Conservation (phyloP, 2,797 vertebrate species). For the Rachycentron canadum region DNA sequence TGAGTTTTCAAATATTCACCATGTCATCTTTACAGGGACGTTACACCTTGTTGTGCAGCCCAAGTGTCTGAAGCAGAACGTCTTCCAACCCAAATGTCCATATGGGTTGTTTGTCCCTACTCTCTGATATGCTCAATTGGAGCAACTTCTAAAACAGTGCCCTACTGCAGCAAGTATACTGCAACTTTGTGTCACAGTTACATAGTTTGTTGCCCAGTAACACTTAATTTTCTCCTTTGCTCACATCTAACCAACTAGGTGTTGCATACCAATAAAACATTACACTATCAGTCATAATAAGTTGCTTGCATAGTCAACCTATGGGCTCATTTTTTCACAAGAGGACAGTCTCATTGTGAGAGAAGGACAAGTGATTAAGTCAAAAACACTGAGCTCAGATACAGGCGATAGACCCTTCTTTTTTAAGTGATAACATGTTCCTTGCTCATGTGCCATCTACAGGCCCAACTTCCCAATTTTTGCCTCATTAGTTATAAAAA, state of each 20-base stretch:
- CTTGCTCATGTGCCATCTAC: neutral
- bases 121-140: too few species aligned
- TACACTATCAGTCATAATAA: neutral
- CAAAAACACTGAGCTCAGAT: neutral
- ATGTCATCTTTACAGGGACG: conserved; percentile 5
- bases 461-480: neutral
- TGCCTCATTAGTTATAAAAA: neutral
- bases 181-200: too few species aligned
- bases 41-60: too few species aligned
- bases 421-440: neutral
- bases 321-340: too few species aligned
- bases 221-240: neutral
- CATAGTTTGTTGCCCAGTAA: neutral
- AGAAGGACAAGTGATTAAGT: neutral
- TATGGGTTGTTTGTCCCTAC: neutral
- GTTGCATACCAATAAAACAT: neutral
- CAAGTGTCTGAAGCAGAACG: too few species aligned
- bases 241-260: neutral
- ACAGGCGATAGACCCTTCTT: neutral
- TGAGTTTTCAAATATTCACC: neutral
- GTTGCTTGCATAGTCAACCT: too few species aligned
- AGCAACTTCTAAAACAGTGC: neutral
- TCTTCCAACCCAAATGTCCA: neutral
- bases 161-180: too few species aligned
- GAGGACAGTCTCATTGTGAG: too few species aligned